phyloP scores from a whole-genome alignment of 2,888 invertebrate genomes.

The Psylliodes chrysocephalus region DNA sequence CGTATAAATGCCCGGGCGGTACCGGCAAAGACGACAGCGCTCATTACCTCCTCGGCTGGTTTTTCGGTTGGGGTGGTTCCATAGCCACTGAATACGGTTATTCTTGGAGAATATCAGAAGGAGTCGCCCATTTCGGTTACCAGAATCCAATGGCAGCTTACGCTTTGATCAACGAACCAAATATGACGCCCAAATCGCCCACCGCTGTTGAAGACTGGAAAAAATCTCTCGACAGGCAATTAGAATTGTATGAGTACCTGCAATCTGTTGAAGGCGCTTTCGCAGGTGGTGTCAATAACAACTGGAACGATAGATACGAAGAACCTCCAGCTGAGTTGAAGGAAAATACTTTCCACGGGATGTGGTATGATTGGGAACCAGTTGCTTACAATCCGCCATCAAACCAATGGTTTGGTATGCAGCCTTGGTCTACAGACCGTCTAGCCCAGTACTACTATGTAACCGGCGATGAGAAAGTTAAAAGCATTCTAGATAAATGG shows the following conservation, averaged over 20 bases:
- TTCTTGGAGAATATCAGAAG: constrained; percentile 50
- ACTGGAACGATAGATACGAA: constrained; percentile 48
- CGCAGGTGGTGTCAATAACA: constrained; percentile 47
- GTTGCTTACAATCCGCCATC: constrained; percentile 36
- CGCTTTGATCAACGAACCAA: constrained; percentile 41
- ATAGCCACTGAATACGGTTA: constrained; percentile 40
- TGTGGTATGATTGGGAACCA: constrained; percentile 49
- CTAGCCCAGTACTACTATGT: constrained; percentile 49
- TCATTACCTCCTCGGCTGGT: constrained; percentile 48
- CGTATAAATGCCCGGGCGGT: constrained; percentile 41
- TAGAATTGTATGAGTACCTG: constrained; percentile 47
- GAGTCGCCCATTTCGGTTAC: constrained; percentile 47
- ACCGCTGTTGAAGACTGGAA: constrained; percentile 46
- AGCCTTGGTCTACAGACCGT: constrained; percentile 48
- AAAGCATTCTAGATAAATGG: constrained; percentile 46
- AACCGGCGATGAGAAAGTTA: constrained; percentile 43
- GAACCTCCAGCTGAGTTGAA: constrained; percentile 40
- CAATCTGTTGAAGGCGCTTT: constrained; percentile 47
- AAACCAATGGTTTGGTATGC: constrained; percentile 40
- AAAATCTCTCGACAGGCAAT: constrained; percentile 44
- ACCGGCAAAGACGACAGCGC: constrained; percentile 39
- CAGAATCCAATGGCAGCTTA: constrained; percentile 49
- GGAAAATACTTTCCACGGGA: constrained; percentile 42
- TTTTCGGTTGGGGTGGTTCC: constrained; percentile 48
- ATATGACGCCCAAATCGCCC: constrained; percentile 43